phyloP scores from a whole-genome alignment of 1,140 invertebrate species.

The Zaprionus lachaisei region DNA sequence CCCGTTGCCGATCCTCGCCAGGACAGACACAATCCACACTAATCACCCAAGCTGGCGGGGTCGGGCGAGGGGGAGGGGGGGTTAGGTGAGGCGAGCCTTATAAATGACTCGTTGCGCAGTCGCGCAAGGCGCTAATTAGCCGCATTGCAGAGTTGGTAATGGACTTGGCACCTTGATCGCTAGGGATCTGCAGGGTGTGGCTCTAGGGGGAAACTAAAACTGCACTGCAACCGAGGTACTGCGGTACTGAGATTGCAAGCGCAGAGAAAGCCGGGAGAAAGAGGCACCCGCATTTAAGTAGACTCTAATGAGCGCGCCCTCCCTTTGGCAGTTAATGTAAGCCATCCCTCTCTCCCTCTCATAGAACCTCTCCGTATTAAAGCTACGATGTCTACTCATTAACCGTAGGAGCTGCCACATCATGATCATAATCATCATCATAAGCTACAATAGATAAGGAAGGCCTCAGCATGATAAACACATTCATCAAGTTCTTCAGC shows the following conservation, averaged over 20 bases:
- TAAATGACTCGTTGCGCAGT: slow-evolving; percentile 51
- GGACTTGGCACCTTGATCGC: slow-evolving; percentile 30
- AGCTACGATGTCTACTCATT: slow-evolving; percentile 6
- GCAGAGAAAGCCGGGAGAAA: slow-evolving; percentile 9
- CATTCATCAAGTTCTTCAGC: slow-evolving; percentile 5
- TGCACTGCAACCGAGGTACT: neutral
- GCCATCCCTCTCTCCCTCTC: neutral
- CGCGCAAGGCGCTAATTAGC: slow-evolving; percentile 70
- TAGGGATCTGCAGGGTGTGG: neutral
- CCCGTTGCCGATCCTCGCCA: slow-evolving; percentile 12
- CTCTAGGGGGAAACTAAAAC: neutral
- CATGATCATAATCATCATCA: slow-evolving; percentile 20
- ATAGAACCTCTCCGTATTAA: neutral
- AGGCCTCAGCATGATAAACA: slow-evolving; percentile 25
- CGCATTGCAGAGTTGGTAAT: slow-evolving; percentile 66
- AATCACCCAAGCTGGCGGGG: slow-evolving; percentile 60
- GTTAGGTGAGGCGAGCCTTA: slow-evolving; percentile 40
- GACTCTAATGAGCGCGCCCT: slow-evolving; percentile 22
- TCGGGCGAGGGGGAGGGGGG: neutral
- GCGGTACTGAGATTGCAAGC: neutral
- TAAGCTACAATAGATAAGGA: slow-evolving; percentile 17
- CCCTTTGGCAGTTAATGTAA: neutral
- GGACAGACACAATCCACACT: slow-evolving; percentile 45
- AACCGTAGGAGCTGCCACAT: slow-evolving; percentile 12
- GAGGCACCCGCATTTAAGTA: slow-evolving; percentile 38